Evolutionary conservation across 53 echinoderm and acorn worm species (phyloP).

Genomic region (Pentamera pediparva): DNA sequence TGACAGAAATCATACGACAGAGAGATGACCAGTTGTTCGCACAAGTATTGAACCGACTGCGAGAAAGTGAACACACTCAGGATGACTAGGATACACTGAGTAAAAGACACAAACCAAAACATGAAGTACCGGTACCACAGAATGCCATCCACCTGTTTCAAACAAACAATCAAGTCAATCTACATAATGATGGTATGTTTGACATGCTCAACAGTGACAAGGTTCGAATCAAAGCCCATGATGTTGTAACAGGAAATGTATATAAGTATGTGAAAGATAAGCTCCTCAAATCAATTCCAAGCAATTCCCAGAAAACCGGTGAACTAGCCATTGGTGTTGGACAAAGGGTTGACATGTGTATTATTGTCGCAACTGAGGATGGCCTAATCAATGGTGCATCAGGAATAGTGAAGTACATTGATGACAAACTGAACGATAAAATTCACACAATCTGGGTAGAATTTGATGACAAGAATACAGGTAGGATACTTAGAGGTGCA

Average conservation of each 20-base stretch:
- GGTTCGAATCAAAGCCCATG: background rate
- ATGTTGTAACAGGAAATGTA: background rate
- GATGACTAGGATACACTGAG: slow-evolving; percentile 24
- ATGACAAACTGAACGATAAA: background rate
- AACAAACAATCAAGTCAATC: background rate
- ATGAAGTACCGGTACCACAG: background rate
- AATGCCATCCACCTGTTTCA: background rate
- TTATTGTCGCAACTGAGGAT: slow-evolving; percentile 30
- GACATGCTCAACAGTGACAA: background rate
- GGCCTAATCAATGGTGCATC: slow-evolving; percentile 32
- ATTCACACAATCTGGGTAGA: slow-evolving; percentile 37
- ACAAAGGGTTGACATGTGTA: slow-evolving; percentile 10
- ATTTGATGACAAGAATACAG: slow-evolving; percentile 26
- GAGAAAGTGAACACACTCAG: slow-evolving; percentile 45
- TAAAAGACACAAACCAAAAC: background rate
- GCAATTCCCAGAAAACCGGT: background rate
- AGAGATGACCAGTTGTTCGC: slow-evolving; percentile 53
- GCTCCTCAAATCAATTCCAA: background rate
- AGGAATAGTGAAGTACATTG: slow-evolving; percentile 15
- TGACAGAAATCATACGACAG: slow-evolving; percentile 62
- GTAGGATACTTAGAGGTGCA: background rate
- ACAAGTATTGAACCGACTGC: slow-evolving; percentile 44
- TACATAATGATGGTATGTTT: background rate
- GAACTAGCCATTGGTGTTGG: background rate
- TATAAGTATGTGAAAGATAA: background rate